A percentile compares a stretch with the other conserved stretches of the same genome.
phyloP scores from a whole-genome alignment of 2,113 vertebrate species.

The Gasterosteus aculeatus region DNA sequence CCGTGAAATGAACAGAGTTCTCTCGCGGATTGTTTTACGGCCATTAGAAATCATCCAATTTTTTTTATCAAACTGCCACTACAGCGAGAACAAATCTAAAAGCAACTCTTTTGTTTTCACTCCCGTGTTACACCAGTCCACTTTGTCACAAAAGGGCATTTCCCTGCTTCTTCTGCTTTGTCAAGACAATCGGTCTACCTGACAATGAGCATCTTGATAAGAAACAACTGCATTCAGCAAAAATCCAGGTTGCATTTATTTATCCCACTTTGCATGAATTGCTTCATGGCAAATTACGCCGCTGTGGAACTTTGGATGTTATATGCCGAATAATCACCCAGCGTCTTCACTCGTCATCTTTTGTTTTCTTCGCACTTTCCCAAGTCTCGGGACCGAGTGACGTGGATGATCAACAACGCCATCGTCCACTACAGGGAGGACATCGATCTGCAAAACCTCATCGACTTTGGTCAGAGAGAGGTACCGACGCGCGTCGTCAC shows the following conservation, averaged over 20 bases:
- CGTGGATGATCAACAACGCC: conserved; percentile 84
- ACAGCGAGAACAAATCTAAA: neutral
- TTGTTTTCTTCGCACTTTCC: neutral
- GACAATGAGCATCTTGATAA: neutral
- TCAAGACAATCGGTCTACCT: neutral
- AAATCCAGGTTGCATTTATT: neutral
- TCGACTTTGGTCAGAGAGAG: conserved; percentile 92
- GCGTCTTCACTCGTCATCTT: neutral
- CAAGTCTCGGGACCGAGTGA: conserved; percentile 88
- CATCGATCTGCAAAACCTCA: conserved; percentile 91
- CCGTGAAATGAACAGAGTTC: neutral
- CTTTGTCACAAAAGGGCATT: no score
- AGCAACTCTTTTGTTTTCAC: neutral
- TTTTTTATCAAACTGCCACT: neutral
- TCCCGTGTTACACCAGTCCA: neutral
- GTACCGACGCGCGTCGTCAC: conserved; percentile 60
- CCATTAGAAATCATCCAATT: neutral
- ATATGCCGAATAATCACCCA: neutral
- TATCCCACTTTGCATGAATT: no score
- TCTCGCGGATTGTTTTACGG: neutral
- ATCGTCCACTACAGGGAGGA: conserved; percentile 92
- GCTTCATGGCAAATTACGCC: neutral
- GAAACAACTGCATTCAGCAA: neutral
- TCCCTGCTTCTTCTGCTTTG: neutral
- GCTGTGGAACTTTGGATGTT: neutral